phyloP scores from a whole-genome alignment of 2,888 invertebrate genomes.

The Synergus japonicus region DNA sequence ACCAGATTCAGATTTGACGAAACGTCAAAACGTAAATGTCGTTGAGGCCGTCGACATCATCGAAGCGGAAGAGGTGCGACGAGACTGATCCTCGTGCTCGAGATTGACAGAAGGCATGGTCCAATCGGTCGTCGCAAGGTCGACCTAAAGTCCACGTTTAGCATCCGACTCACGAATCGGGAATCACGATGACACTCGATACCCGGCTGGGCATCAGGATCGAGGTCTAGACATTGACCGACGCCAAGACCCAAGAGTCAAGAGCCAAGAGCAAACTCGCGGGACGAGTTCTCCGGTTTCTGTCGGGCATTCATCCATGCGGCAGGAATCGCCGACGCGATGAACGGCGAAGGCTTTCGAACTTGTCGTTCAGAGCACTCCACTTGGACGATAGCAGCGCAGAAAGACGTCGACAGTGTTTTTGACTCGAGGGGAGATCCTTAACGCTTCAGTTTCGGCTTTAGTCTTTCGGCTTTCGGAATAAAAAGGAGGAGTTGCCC shows the following conservation, averaged over 20 bases:
- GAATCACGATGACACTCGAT: constrained; percentile 29
- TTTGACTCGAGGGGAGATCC: constrained; percentile 31
- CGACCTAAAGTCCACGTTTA: background rate
- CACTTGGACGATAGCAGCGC: constrained; percentile 22
- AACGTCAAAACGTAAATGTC: constrained; percentile 9
- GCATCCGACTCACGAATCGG: background rate
- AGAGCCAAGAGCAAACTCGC: constrained; percentile 29
- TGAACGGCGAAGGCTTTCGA: constrained; percentile 38
- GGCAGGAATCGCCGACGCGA: constrained; percentile 38
- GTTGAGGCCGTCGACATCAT: background rate
- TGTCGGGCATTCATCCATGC: constrained; percentile 40
- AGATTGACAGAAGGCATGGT: constrained; percentile 11
- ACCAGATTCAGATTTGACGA: constrained; percentile 19
- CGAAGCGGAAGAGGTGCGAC: constrained; percentile 3
- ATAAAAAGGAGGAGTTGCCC: constrained; percentile 19
- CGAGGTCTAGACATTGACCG: constrained; percentile 39
- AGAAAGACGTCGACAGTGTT: constrained; percentile 31
- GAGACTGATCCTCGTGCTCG: background rate
- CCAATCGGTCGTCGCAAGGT: background rate
- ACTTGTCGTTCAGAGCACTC: constrained; percentile 37
- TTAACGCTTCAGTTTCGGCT: constrained; percentile 29
- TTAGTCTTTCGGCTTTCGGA: constrained; percentile 3
- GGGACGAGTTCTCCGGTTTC: constrained; percentile 39
- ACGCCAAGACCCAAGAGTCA: constrained; percentile 10
- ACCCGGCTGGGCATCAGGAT: constrained; percentile 28